Conservation (phyloP, 2,113 vertebrate species). For the Eidolon helvum region DNA sequence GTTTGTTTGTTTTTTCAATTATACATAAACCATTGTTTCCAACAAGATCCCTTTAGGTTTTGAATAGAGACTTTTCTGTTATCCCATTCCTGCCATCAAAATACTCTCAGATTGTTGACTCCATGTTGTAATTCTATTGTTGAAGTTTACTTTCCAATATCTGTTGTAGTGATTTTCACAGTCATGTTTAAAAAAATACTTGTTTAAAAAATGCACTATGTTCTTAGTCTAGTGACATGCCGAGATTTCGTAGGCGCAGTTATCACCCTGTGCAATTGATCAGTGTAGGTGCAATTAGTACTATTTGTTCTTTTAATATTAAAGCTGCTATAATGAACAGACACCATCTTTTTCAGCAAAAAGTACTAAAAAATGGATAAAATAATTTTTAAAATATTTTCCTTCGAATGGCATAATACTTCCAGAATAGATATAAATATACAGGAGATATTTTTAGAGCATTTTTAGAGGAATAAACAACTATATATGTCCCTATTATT, state of each 20-base stretch:
- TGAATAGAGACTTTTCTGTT: slow-evolving; percentile 55
- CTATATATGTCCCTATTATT: neutral
- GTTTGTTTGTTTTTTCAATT: slow-evolving; percentile 44
- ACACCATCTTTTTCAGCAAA: neutral
- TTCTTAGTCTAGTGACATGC: neutral
- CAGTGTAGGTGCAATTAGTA: neutral
- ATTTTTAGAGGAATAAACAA: slow-evolving; percentile 4
- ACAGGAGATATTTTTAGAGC: neutral
- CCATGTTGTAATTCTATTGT: neutral
- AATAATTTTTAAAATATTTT: neutral
- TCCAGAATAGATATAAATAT: neutral
- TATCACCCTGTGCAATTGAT: neutral
- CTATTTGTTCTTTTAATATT: slow-evolving; percentile 32
- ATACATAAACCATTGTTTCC: slow-evolving; percentile 34
- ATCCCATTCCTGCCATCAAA: slow-evolving; percentile 28
- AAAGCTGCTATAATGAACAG: neutral
- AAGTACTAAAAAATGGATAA: neutral
- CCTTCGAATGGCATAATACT: neutral
- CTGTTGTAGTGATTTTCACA: slow-evolving; percentile 51
- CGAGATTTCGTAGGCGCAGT: neutral
- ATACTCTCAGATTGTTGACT: slow-evolving; percentile 28
- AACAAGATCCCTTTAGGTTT: slow-evolving; percentile 56
- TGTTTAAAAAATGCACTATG: neutral
- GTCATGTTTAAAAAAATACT: slow-evolving; percentile 50
- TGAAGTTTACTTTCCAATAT: slow-evolving; percentile 53